Percentiles rank a stretch among this genome's conserved stretches.
Evolutionary conservation across 2,888 invertebrate species (phyloP).

Genomic region (Pasiphila rectangulata): DNA sequence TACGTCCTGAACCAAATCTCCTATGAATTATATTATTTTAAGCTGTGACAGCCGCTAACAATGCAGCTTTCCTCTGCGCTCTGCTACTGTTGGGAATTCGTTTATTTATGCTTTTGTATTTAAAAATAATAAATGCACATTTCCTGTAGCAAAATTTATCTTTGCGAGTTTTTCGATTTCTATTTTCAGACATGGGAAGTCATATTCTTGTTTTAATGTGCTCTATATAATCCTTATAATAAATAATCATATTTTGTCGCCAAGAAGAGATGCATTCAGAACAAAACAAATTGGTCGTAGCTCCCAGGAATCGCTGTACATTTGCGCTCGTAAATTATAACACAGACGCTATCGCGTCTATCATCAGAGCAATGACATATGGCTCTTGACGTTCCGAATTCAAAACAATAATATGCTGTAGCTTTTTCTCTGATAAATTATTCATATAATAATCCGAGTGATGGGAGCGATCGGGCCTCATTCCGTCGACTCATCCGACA

Average conservation of each 20-base stretch:
- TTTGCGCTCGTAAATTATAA: constrained; percentile 47
- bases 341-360: constrained; percentile 53
- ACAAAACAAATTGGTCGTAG: constrained; percentile 2
- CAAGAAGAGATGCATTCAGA: neutral
- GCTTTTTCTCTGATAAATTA: constrained; percentile 74
- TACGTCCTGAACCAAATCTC: constrained; percentile 59
- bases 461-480: constrained; percentile 66
- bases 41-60: constrained; percentile 63
- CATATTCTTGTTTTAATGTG: neutral
- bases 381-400: constrained; percentile 61
- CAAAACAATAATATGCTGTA: constrained; percentile 72
- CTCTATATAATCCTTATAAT: neutral
- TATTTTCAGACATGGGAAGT: neutral
- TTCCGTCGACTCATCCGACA: constrained; percentile 77
- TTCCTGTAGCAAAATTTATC: no score
- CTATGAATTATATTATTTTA: constrained; percentile 63
- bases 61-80: constrained; percentile 58
- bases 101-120: constrained; percentile 15
- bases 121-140: constrained; percentile 1
- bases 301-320: constrained; percentile 34
- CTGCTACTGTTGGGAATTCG: constrained; percentile 36
- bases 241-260: neutral
- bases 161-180: no score
- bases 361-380: constrained; percentile 58
- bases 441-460: constrained; percentile 79